Percentiles rank a stretch among this genome's conserved stretches.
phyloP scores from a whole-genome alignment of 1,140 invertebrate species.

The Spodoptera litura region DNA sequence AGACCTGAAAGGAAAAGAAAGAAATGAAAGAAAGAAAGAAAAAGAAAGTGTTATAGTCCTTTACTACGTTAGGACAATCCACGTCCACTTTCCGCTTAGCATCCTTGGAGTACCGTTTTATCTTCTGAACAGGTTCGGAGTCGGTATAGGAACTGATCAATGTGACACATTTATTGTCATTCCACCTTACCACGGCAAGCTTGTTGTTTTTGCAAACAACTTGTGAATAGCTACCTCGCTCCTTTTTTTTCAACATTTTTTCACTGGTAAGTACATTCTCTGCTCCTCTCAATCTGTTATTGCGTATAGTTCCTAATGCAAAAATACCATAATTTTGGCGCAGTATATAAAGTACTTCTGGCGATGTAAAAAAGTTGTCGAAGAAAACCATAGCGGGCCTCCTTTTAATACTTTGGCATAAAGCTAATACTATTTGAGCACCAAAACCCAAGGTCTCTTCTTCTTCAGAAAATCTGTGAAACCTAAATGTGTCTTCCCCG shows the following conservation, averaged over 20 bases:
- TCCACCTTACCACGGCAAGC: slow-evolving; percentile 57
- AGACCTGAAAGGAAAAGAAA: too few relatives aligned
- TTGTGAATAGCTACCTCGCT: slow-evolving; percentile 48
- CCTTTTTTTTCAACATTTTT: slow-evolving; percentile 52
- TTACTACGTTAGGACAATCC: slow-evolving; percentile 53
- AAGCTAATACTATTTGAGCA: slow-evolving; percentile 54
- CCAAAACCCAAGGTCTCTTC: slow-evolving; percentile 55
- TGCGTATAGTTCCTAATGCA: slow-evolving; percentile 53
- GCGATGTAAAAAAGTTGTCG: slow-evolving; percentile 52
- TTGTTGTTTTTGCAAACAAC: slow-evolving; percentile 41
- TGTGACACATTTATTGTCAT: slow-evolving; percentile 55
- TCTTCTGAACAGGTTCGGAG: slow-evolving; percentile 44
- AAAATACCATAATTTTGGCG: slow-evolving; percentile 36
- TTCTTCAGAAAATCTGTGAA: slow-evolving; percentile 52
- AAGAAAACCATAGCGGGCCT: slow-evolving; percentile 54
- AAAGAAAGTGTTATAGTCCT: slow-evolving; percentile 55
- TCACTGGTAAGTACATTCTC: slow-evolving; percentile 45
- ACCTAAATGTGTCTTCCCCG: slow-evolving; percentile 58
- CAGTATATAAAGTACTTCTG: neutral
- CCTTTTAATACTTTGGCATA: slow-evolving; percentile 51
- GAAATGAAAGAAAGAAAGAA: too few relatives aligned
- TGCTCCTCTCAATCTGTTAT: slow-evolving; percentile 44
- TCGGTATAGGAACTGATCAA: slow-evolving; percentile 52
- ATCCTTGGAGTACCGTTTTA: slow-evolving; percentile 52
- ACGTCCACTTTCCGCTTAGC: slow-evolving; percentile 50